phyloP scores from a whole-genome alignment of 2,113 vertebrate species.

The Spizaetus ornatus region DNA sequence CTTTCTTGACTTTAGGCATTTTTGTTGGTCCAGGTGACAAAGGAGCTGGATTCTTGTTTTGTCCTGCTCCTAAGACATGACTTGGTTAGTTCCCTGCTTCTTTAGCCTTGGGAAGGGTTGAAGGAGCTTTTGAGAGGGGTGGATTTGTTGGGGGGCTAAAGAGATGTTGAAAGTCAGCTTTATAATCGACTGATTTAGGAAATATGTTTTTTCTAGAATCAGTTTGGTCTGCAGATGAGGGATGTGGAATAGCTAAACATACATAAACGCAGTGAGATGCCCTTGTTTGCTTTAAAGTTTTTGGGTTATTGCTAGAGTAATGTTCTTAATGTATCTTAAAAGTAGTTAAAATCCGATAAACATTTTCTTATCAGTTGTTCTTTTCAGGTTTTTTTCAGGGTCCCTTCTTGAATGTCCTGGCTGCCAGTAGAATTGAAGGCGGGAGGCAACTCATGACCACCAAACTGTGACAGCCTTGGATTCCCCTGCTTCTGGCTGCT shows the following conservation, averaged over 20 bases:
- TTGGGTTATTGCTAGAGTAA: neutral
- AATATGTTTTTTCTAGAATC: neutral
- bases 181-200: neutral
- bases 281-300: neutral
- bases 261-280: neutral
- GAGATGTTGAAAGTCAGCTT: neutral
- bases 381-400: conserved; percentile 18
- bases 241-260: neutral
- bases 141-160: neutral
- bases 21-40: neutral
- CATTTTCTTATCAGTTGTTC: neutral
- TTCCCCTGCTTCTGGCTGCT: conserved; percentile 29
- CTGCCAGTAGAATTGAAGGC: neutral
- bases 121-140: neutral
- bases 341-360: neutral
- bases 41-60: neutral
- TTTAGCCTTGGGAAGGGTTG: neutral
- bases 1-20: neutral
- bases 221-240: neutral
- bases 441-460: conserved; percentile 37
- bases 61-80: neutral
- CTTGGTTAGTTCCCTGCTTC: neutral
- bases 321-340: neutral
- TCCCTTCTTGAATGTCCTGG: conserved; percentile 9
- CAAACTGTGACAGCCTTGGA: neutral